Base-by-base conservation (phyloP, 2,797 vertebrate genomes). In the Neosalanx taihuensis region DNA sequence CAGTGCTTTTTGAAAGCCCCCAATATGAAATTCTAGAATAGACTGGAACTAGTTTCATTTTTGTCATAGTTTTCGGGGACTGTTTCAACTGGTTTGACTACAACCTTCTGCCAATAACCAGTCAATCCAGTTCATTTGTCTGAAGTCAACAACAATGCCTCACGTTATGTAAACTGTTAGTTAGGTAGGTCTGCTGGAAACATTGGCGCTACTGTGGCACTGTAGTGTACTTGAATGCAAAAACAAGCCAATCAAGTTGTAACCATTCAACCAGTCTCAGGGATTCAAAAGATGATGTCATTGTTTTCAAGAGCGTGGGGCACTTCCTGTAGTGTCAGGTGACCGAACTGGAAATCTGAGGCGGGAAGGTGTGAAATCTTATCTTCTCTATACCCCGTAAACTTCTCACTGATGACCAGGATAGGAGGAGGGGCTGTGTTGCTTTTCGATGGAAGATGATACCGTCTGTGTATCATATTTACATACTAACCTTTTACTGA, bases 211-310 rank as follows among this genome's bases (percentile, higher is more conserved):
- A 63, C 69, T 74, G 64, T 65, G 60, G 53, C 35, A 37, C 13
- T 12, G 63, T 59, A 64, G 72, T 75, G 59, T 29, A 72, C 51
- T 64, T 71, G 41, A 73, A 73, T 67, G 68, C 73, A 61, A 71
- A 63, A 63, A 29, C 58, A 65, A 71, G 71, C 68, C 37, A 81
- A 75, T 79, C 80, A 89, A 85, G 46, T 56, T 77, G 73, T 63
- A 79, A 81, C 82, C 83, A 84, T 84, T 83, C 46, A n/a, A 46
- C 26, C 3, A 30, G 26, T 51, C 12, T 18, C 37, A 12, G 41
- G 5, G 51, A 56, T 35, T 9, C n/a, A 49, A 23, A 62, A 30
- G 33, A 33, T 64, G 53, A 41, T 64, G 46, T 33, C 29, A 18
- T 53, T 12, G 35, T n/a, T 64, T n/a, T 10, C 10, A 23, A 10